A percentile compares a stretch with the other conserved stretches of the same genome.
Evolutionary conservation across 2,113 vertebrate species (phyloP).

Genomic region (Aramus guarauna): DNA sequence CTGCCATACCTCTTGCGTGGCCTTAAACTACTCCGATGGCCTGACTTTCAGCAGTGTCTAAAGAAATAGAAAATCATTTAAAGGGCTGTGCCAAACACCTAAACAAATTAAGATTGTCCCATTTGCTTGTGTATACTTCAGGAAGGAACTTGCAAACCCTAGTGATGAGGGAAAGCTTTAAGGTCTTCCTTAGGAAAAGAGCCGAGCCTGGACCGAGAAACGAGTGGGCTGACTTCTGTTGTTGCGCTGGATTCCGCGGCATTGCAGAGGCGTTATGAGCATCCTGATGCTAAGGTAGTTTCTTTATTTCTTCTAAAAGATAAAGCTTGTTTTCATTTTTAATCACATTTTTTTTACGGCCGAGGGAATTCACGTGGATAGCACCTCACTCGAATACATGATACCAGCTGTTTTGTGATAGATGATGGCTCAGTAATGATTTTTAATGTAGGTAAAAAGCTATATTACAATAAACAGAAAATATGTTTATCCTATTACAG

Average conservation of each 20-base stretch:
- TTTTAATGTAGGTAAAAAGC: conserved; percentile 41
- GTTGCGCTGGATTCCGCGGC: not conserved
- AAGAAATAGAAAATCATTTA: not conserved
- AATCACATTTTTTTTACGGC: not conserved
- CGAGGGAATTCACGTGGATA: not conserved
- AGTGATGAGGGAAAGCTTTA: not conserved
- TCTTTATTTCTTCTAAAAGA: not conserved
- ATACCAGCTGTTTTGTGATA: not conserved
- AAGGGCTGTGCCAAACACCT: not conserved
- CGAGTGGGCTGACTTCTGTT: not conserved
- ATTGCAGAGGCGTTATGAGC: not conserved
- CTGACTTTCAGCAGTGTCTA: not conserved
- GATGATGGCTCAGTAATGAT: not conserved
- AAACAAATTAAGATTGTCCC: not conserved
- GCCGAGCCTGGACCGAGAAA: not conserved
- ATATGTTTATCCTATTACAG: conserved; percentile 28
- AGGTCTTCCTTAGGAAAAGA: not conserved
- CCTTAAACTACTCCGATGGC: not conserved
- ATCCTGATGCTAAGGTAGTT: not conserved
- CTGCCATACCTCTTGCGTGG: not conserved
- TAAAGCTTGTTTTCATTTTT: not conserved
- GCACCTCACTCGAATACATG: not conserved
- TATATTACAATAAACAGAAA: conserved; percentile 51
- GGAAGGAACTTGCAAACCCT: not conserved
- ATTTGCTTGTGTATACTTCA: not conserved